These are phyloP conservation scores for Lophius americanus DNA, from an alignment of 2,797 vertebrate species.

Conservation along the genomic window DNA sequence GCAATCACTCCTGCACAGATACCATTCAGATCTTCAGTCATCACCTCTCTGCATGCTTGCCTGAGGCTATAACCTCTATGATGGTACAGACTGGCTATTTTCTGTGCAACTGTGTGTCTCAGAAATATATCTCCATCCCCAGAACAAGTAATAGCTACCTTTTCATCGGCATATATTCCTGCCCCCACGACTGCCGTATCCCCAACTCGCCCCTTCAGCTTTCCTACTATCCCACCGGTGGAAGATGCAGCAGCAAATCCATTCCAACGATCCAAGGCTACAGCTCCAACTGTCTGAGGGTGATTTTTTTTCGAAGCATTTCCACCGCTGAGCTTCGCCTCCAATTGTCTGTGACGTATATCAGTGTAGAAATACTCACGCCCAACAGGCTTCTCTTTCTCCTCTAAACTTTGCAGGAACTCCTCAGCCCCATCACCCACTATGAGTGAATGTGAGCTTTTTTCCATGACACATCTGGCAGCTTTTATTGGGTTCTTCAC, in stretches of 20 bases:
- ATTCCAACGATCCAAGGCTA: constrained; percentile 75
- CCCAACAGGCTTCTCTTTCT: constrained; percentile 62
- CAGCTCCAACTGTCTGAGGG: constrained; percentile 85
- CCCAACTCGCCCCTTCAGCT: constrained; percentile 82
- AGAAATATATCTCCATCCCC: constrained; percentile 85
- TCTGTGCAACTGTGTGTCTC: constrained; percentile 81
- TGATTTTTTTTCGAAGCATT: constrained; percentile 74
- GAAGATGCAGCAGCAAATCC: constrained; percentile 82
- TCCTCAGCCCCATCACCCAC: constrained; percentile 79
- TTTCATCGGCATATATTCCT: constrained; percentile 82
- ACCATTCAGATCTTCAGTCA: constrained; percentile 73
- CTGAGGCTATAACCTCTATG: constrained; percentile 77
- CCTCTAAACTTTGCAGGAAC: constrained; percentile 68
- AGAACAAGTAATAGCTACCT: constrained; percentile 81
- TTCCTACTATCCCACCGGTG: constrained; percentile 83
- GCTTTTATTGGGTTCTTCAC: constrained; percentile 78
- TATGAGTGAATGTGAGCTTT: constrained; percentile 73
- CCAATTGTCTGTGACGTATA: constrained; percentile 72
- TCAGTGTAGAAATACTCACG: constrained; percentile 83
- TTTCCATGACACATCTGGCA: constrained; percentile 76
- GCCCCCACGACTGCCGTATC: constrained; percentile 85
- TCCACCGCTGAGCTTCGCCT: constrained; percentile 50
- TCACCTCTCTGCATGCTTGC: constrained; percentile 80
- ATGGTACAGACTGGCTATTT: constrained; percentile 82
- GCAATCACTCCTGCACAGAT: constrained; percentile 82